phyloP scores from a whole-genome alignment of 1,140 invertebrate genomes.

The Meloidogyne chitwoodi region DNA sequence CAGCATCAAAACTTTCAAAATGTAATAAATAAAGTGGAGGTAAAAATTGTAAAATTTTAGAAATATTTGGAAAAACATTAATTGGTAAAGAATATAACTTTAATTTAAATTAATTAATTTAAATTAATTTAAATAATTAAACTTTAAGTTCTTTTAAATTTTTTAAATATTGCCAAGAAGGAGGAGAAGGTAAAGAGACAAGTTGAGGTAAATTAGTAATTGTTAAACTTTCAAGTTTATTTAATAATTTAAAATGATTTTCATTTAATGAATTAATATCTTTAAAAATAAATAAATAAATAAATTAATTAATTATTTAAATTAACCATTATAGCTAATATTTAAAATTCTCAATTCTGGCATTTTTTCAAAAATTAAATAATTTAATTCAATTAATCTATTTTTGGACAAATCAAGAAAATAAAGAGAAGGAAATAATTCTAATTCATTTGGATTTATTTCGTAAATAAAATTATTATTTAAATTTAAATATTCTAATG shows the following conservation, averaged over 20 bases:
- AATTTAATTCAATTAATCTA: conserved; percentile 13
- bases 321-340: conserved; percentile 32
- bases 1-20: conserved; percentile 23
- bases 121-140: background rate
- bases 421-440: background rate
- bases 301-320: background rate
- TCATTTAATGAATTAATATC: background rate
- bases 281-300: background rate
- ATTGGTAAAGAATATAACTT: conserved; percentile 32
- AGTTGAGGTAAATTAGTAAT: conserved; percentile 28
- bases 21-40: conserved; percentile 38
- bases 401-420: conserved; percentile 4
- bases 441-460: background rate
- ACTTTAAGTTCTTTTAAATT: background rate
- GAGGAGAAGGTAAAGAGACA: conserved; percentile 18
- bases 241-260: background rate
- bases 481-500: conserved; percentile 2
- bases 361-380: conserved; percentile 11
- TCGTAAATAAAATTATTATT: conserved; percentile 11
- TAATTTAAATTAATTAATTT: conserved; percentile 20
- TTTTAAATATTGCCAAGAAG: conserved; percentile 23
- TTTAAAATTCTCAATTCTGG: conserved; percentile 26
- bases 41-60: conserved; percentile 25
- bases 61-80: conserved; percentile 31
- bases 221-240: conserved; percentile 31